A percentile compares a stretch with the other conserved stretches of the same genome.
phyloP scores from a whole-genome alignment of 2,888 invertebrate species.

The Drosophila anomalipes region DNA sequence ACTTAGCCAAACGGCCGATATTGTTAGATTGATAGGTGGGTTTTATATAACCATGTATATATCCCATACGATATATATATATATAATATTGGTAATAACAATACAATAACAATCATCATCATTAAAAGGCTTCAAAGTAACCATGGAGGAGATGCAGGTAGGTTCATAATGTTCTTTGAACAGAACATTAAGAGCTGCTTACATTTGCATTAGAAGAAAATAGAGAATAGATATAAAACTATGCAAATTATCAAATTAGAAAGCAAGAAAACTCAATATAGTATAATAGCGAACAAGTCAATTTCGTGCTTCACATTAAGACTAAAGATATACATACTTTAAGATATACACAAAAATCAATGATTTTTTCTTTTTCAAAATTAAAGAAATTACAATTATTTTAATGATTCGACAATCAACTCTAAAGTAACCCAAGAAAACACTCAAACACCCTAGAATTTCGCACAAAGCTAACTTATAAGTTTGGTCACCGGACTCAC shows the following conservation, averaged over 20 bases:
- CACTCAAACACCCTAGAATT: slow-evolving; percentile 7
- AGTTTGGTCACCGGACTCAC: slow-evolving; percentile 18
- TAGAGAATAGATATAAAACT: not conserved
- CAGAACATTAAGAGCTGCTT: not conserved
- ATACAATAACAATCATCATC: slow-evolving; percentile 10
- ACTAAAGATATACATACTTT: not conserved
- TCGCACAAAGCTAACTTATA: slow-evolving; percentile 31
- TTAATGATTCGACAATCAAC: not conserved
- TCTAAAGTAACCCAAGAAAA: not conserved
- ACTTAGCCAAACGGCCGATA: not conserved
- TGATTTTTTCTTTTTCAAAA: not conserved
- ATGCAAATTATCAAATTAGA: not conserved
- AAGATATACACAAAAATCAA: not conserved
- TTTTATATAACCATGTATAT: not conserved
- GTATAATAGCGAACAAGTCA: not conserved
- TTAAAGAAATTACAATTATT: not conserved
- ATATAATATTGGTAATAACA: slow-evolving; percentile 9
- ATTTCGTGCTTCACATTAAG: not conserved
- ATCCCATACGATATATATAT: not conserved
- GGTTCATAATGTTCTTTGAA: slow-evolving; percentile 4
- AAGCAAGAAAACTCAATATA: not conserved
- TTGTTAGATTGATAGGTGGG: slow-evolving; percentile 4
- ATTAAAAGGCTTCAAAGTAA: slow-evolving; percentile 9
- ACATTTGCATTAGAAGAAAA: not conserved
- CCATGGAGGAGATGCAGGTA: slow-evolving; percentile 13